Evolutionary conservation across 2,113 vertebrate species (phyloP), one percentile per base, ranked within the genome.

Genomic region (Nothoprocta perdicaria): DNA sequence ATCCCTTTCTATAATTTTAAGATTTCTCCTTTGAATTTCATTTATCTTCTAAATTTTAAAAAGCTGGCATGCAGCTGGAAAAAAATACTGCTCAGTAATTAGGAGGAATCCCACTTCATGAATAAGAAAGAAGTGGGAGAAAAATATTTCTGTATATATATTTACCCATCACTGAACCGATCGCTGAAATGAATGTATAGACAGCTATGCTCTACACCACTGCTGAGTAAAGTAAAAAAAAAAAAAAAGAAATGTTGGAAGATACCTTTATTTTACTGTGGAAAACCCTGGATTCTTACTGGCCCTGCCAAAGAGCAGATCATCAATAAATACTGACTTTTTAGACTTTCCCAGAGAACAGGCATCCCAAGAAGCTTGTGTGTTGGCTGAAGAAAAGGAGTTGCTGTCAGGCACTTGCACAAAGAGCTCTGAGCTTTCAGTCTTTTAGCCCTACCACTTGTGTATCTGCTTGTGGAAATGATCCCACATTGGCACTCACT

Each of bases 11-110:
- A 41, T 13, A 69, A 27, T 77, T 92, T 85, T 77, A 69, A 62
- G 62, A 72, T 89, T 95, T 84, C 43, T 89, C 43, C 57, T 96
- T 95, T 91, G 74, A 96, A 93, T 65, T 88, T 50, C 88, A 93
- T 88, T 52, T 48, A 60, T 69, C 24, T 62, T 89, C 55, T 17
- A 62, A 65, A 62, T 67, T 88, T 88, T 85, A 57, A 67, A 91
- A 80, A 90, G 22, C 24, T 57, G 72, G 33, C 14, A 61, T 45
- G 14, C 46, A 84, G 4, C 63, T 94, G 68, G 38, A 91, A 90
- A 69, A 89, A 94, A 86, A 72, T 50, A 52, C 8, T 69, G 26
- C 23, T 91, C 71, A 84, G 14, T 45, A 68, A 82, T 66, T 52
- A 74, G 50, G 57, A 73, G 48, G 40, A 85, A 86, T 75, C 71